phyloP scores from a whole-genome alignment of 2,797 vertebrate genomes.

The Dipus sagitta region DNA sequence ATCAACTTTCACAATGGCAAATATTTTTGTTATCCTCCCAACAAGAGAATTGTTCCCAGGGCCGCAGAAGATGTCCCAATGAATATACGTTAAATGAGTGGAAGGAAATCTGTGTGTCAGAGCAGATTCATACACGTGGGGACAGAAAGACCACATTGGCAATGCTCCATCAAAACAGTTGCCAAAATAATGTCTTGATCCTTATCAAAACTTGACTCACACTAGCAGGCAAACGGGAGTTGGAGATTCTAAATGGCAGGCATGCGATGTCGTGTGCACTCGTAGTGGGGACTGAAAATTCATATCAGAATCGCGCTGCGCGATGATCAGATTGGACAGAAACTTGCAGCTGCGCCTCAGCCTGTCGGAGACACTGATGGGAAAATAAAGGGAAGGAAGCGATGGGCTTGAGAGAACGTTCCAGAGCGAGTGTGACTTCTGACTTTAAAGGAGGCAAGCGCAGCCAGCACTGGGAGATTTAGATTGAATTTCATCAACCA shows the following conservation, averaged over 20 bases:
- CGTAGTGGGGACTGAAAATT: slow-evolving; percentile 61
- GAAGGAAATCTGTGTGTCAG: slow-evolving; percentile 48
- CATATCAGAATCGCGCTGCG: slow-evolving; percentile 29
- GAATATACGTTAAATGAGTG: slow-evolving; percentile 57
- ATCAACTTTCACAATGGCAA: slow-evolving; percentile 2
- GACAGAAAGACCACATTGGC: slow-evolving; percentile 63
- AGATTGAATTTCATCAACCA: slow-evolving; percentile 8
- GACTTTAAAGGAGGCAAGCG: not conserved
- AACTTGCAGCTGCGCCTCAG: slow-evolving; percentile 21
- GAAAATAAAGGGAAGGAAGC: slow-evolving; percentile 44
- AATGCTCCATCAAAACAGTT: slow-evolving; percentile 61
- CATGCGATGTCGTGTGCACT: slow-evolving; percentile 31
- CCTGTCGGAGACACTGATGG: slow-evolving; percentile 38
- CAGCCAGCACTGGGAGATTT: not conserved
- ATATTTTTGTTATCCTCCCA: not conserved
- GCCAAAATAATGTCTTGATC: slow-evolving; percentile 69
- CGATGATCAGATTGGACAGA: slow-evolving; percentile 42
- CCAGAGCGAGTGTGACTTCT: not conserved
- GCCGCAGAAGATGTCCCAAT: not conserved
- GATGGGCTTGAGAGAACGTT: not conserved
- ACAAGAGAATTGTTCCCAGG: not conserved
- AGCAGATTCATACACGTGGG: slow-evolving; percentile 65
- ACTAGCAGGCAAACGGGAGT: slow-evolving; percentile 43
- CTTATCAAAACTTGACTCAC: slow-evolving; percentile 59
- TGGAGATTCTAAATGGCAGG: slow-evolving; percentile 48